Evolutionary conservation across 2,888 invertebrate species (phyloP), one percentile per base, ranked within the genome.

Genomic region (Rhabditophanes sp.): DNA sequence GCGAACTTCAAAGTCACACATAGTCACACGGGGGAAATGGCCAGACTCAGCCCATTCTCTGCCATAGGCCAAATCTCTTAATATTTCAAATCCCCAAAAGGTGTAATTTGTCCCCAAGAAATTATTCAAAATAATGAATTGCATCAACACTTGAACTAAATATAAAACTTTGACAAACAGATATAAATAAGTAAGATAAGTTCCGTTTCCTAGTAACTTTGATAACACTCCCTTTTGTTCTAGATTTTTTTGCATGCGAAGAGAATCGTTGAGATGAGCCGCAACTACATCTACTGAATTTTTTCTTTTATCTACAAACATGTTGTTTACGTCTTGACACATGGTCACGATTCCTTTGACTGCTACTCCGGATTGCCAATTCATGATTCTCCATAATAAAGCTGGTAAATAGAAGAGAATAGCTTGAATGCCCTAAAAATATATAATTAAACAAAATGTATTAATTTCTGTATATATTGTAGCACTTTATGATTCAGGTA

Each of bases 341-440:
- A 69, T 58, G 12, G 66, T 64, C 28, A 69, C 64, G 27, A 69
- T 67, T 33, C 65, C 65, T 44, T 67, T 66, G 18, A 67, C 50
- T 41, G 66, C 61, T 14, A 50, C 37, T 21, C 52, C 66, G 4
- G 65, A 58, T 32, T 65, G 63, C 59, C 65, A 66, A 46, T 67
- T 67, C 29, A 70, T 55, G 15, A 70, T 63, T 9, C 70, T 53
- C 70, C 70, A 70, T 15, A 70, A 42, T 27, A 70, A 63, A 25
- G 68, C 66, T 3, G 70, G 70, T 20, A 70, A 48, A 53, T 69
- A 69, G 55, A 70, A 70, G 12, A 70, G 48, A 28, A 71, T 58
- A n/a, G 69, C 69, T 48, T 71, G 69, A 25, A 67, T 56, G 18
- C 70, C 65, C n/a, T n/a, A n/a, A n/a, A n/a, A n/a, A n/a, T n/a